Conservation (phyloP, 2,797 vertebrate species). For the Carapus acus region DNA sequence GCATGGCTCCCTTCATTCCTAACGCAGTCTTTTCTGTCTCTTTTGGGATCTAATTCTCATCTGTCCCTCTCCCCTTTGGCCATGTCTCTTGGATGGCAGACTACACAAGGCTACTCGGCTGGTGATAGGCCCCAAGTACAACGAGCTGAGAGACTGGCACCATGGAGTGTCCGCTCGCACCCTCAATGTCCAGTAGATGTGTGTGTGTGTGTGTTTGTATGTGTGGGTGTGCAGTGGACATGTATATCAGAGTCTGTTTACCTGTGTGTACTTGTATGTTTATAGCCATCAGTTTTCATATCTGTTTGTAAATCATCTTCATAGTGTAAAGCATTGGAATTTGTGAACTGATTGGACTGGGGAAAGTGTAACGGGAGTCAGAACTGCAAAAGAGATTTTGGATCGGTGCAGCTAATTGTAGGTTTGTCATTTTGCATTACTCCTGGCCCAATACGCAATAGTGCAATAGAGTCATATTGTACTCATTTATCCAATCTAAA, state of each 20-base stretch:
- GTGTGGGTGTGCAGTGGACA: conserved; percentile 8
- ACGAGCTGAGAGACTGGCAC: conserved; percentile 98
- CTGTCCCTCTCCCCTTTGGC: conserved; percentile 30
- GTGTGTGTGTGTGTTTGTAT: conserved; percentile 22
- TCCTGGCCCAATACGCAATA: too few relatives aligned
- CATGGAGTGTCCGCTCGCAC: conserved; percentile 96
- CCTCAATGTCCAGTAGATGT: conserved; percentile 90
- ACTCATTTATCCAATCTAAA: too few relatives aligned
- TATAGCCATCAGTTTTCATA: conserved; percentile 10
- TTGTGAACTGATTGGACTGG: too few relatives aligned
- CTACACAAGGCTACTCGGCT: conserved; percentile 78
- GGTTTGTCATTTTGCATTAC: too few relatives aligned
- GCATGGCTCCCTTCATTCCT: conserved; percentile 32
- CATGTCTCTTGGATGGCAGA: conserved; percentile 64
- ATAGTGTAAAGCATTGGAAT: too few relatives aligned
- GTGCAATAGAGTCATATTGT: too few relatives aligned
- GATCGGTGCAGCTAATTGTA: too few relatives aligned
- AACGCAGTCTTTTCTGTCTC: background rate
- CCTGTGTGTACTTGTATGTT: conserved; percentile 14
- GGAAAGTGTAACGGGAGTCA: too few relatives aligned
- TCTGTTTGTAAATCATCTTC: too few relatives aligned
- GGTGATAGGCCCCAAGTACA: conserved; percentile 90
- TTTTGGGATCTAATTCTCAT: conserved; percentile 31
- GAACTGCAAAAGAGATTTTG: too few relatives aligned
- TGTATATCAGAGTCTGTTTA: conserved; percentile 9